Base-by-base conservation (phyloP, 2,113 vertebrate genomes). In the Upupa epops region DNA sequence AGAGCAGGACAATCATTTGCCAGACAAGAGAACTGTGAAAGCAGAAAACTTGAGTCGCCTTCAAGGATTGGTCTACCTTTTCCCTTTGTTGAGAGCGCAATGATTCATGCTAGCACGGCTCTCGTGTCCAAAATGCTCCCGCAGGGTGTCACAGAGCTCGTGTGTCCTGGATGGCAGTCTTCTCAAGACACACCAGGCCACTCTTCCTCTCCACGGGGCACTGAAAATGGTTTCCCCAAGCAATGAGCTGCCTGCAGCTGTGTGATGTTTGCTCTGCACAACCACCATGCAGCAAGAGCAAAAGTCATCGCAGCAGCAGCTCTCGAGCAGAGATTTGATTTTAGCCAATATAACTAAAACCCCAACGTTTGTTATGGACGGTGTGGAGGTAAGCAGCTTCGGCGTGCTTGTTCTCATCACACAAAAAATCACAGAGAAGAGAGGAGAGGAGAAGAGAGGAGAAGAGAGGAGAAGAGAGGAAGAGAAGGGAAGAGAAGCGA, bases 271-370 rank as follows among this genome's bases (percentile, higher is more conserved):
- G 12, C 16, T 64, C n/a, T 40, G 19, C 18, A 24, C 24, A 21
- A 6, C 3, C 2, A 5, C 12, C 0, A 0, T 32, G 48, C 24
- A 65, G 36, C 1, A 1, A 49, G 26, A 74, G 24, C 55, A 79
- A 85, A 85, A 87, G 19, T 6, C 0, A 0, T 52, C 2, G 0
- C 32, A 61, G 34, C 17, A 20, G 26, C 1, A 0, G 17, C 12
- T 76, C 26, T 13, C 60, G 34, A 90, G 32, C 48, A 48, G 42
- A 79, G 56, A 56, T 37, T 78, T 66, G 4, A 52, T 91, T 83
- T 83, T 83, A 59, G 28, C 21, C 19, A 59, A 21, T 0, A 1
- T 68, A 28, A 32, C 20, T 42, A 22, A 82, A 84, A 72, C 0
- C 12, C 31, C 34, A 34, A 14, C 3, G n/a, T 80, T 55, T 70